Evolutionary conservation across 2,113 vertebrate species (phyloP), one percentile per base, ranked within the genome.

Genomic region (Chroicocephalus ridibundus): DNA sequence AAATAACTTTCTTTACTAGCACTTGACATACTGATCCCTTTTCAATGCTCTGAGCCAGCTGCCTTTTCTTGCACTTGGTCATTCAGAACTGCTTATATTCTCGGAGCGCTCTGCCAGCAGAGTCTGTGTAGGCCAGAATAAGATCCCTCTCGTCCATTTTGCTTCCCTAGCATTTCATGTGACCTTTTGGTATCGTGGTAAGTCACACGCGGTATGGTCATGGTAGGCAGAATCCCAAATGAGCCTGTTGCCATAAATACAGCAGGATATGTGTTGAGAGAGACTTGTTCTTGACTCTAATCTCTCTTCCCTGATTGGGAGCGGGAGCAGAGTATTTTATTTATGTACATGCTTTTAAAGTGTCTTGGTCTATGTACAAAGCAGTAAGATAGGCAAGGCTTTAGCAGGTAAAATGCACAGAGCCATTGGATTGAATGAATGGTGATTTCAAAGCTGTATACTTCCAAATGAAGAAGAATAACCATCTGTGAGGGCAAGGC

Each of bases 1-100:
- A n/a, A 97, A 97, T 89, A 96, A 95, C 95, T 95, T 94, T 54
- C 74, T 90, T 72, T 93, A 88, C 25, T 55, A 93, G 93, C 93
- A 74, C 91, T 96, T 94, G 93, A 76, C 36, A 11, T 26, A 9
- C 92, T 94, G 96, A 95, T 96, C 91, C 94, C 83, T 64, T 17
- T 46, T 24, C 94, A 94, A 0, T 8, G 57, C 83, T 57, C 66
- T 11, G 69, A 71, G 87, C 84, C 96, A 94, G 95, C 95, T 91
- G 91, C 91, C 49, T 92, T n/a, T 77, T 47, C 69, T 42, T 86
- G 86, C 77, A 2, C 38, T 75, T 5, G 79, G 44, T 66, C 84
- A 13, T 21, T 70, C 69, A 70, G 58, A 60, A 87, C 11, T 2
- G 40, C 78, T 70, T 29, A 7, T 24, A n/a, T 18, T 61, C 57